Conservation (phyloP, 1,140 invertebrate genomes). For the Sinella curviseta region DNA sequence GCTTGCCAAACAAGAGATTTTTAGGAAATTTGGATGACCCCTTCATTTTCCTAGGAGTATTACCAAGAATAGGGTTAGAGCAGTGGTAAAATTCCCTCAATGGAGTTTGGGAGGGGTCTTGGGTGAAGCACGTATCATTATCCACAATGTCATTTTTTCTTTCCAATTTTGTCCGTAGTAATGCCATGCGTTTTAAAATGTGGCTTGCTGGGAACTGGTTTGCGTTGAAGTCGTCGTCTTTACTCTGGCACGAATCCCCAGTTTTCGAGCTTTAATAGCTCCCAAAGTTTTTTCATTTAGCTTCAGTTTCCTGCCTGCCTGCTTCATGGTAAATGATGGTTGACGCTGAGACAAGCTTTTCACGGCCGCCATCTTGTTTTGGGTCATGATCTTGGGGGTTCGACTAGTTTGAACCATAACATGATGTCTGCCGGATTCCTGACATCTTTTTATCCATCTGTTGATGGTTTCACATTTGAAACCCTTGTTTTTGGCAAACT, state of each 20-base stretch:
- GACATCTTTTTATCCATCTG: too few relatives aligned
- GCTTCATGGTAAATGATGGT: neutral
- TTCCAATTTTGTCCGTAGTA: neutral
- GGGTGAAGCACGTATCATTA: neutral
- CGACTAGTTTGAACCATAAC: neutral
- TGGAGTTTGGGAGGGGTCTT: too few relatives aligned
- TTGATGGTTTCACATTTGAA: neutral
- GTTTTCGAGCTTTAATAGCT: too few relatives aligned
- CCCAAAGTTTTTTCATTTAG: neutral
- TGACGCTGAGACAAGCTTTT: neutral
- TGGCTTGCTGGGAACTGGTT: neutral
- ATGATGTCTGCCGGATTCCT: neutral
- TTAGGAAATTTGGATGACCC: constrained; percentile 31
- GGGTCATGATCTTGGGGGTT: too few relatives aligned
- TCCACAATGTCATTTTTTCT: constrained; percentile 27
- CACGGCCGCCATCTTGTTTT: too few relatives aligned
- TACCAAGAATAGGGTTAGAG: too few relatives aligned
- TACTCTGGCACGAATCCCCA: too few relatives aligned
- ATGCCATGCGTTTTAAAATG: neutral
- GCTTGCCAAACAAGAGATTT: constrained; percentile 36
- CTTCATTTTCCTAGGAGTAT: constrained; percentile 18
- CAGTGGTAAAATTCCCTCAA: too few relatives aligned
- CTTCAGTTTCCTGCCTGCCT: neutral
- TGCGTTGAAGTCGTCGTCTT: too few relatives aligned
- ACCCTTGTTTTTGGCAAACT: neutral